phyloP scores from a whole-genome alignment of 2,113 vertebrate species.

The Rhipidura dahli region DNA sequence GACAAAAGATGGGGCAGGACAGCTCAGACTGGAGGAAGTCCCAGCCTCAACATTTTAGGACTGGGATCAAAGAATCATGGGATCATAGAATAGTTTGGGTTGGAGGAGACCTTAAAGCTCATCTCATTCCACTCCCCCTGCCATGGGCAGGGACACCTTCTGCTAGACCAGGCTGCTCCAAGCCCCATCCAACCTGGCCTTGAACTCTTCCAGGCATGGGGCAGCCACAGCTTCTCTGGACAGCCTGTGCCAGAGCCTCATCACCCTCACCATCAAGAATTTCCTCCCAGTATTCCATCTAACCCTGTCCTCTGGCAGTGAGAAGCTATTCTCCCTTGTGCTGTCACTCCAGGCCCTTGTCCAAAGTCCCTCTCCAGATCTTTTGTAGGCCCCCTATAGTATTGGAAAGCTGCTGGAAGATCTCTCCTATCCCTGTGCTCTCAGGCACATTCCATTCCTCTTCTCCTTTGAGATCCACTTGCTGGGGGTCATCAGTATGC shows the following conservation, averaged over 20 bases:
- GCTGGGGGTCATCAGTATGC: not conserved
- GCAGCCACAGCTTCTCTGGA: not conserved
- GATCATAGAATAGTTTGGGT: not conserved
- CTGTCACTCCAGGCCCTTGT: not conserved
- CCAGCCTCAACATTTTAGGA: not conserved
- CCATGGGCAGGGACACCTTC: not conserved
- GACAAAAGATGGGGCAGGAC: not conserved
- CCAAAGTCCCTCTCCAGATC: not conserved
- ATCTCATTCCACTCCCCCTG: not conserved
- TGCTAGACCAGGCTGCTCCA: not conserved
- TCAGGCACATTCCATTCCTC: not conserved
- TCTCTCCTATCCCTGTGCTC: not conserved
- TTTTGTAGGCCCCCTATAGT: not conserved
- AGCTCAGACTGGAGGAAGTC: not conserved
- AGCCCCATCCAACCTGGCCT: not conserved
- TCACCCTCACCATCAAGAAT: rapidly evolving
- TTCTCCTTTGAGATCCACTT: not conserved
- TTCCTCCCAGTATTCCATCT: not conserved
- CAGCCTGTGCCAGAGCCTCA: not conserved
- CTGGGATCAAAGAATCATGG: not conserved
- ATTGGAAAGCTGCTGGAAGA: not conserved
- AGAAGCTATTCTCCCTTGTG: not conserved
- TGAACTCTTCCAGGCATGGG: not conserved
- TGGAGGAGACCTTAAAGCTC: not conserved
- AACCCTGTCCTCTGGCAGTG: not conserved